These are phyloP conservation scores for Chrysemys picta DNA, from an alignment of 2,113 vertebrate genomes.

Conservation along the genomic window DNA sequence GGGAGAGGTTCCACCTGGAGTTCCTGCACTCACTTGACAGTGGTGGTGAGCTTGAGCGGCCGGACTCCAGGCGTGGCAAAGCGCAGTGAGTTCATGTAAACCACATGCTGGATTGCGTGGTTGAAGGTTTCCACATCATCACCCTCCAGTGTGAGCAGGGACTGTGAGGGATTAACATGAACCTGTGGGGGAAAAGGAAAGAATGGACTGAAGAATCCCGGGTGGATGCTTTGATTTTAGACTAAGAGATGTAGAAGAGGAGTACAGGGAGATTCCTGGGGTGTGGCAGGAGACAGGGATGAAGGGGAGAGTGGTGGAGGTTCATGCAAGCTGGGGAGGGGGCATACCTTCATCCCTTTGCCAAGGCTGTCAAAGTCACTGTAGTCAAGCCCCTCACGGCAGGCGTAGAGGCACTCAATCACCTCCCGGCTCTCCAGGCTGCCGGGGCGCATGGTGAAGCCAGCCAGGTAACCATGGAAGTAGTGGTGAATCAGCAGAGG, in stretches of 20 bases:
- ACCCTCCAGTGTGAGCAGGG: constrained; percentile 93
- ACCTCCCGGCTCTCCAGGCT: constrained; percentile 97
- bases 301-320: constrained; percentile 40
- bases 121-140: constrained; percentile 98
- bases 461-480: constrained; percentile 96
- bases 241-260: constrained; percentile 31
- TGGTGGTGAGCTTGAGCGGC: constrained; percentile 92
- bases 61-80: constrained; percentile 96
- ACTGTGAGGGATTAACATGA: constrained; percentile 97
- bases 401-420: constrained; percentile 98
- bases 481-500: constrained; percentile 88
- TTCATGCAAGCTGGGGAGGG: constrained; percentile 68
- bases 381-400: constrained; percentile 97
- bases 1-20: neutral
- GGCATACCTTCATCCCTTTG: constrained; percentile 97
- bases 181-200: constrained; percentile 80
- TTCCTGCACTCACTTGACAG: constrained; percentile 80
- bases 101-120: constrained; percentile 96
- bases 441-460: constrained; percentile 94
- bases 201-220: neutral
- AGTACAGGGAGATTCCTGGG: constrained; percentile 9
- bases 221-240: neutral
- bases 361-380: constrained; percentile 98
- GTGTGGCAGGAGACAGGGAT: constrained; percentile 26
- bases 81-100: constrained; percentile 96